Base-by-base conservation (phyloP, 2,113 vertebrate species). In the Cochlearius cochlearius region DNA sequence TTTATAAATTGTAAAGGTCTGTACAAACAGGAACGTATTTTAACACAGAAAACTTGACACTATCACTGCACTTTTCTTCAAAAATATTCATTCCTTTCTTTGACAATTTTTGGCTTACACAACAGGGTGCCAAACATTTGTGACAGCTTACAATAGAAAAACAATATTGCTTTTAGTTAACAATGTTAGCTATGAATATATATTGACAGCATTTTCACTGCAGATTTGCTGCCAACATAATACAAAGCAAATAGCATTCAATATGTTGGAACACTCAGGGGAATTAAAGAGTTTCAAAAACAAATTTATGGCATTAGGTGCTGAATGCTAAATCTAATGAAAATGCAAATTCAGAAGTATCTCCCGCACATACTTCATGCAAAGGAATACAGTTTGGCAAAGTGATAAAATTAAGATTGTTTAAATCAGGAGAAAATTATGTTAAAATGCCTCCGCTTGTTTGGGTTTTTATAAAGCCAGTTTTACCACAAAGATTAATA, bases 91-190 rank as follows among this genome's bases (percentile, higher is more conserved):
- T 94, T 94, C 87, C 85, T 95, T 96, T 93, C 96, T 97, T 91
- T 98, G 97, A 97, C 96, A 95, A 96, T 95, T 97, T 98, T 97
- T 97, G 96, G 97, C 96, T 97, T 96, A 94, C 96, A 97, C 98
- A 95, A 94, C 95, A 96, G 97, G 98, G 97, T 96, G 96, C 97
- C 95, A 97, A 97, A 97, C 91, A 98, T 98, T 97, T 97, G 95
- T 98, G 98, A 98, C 98, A 98, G 97, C 96, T 95, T 97, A 98
- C 95, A 97, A 97, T 98, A 97, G 98, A 98, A 98, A 98, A 98
- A 98, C 97, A 97, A 98, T 97, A 98, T 98, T 98, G 98, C 98
- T 97, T 98, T 98, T 98, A 98, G 98, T 98, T 98, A 98, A 98
- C 98, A 98, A 98, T 98, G 98, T 98, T 98, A 98, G 97, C 98